These are phyloP conservation scores for Oriolus oriolus DNA, from an alignment of 2,113 vertebrate species.

Conservation along the genomic window DNA sequence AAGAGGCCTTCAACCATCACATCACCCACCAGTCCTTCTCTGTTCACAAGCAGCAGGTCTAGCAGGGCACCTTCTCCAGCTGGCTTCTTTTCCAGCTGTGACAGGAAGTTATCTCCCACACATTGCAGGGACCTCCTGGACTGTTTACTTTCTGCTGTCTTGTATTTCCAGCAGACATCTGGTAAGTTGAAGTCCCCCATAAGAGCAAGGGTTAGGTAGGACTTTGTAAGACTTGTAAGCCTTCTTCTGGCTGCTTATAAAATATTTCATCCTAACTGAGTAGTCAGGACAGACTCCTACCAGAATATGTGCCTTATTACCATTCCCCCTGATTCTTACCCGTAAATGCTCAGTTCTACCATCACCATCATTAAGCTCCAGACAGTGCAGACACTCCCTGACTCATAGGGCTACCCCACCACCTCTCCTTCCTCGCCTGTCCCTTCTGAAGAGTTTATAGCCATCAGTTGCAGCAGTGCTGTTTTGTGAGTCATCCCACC, in stretches of 20 bases:
- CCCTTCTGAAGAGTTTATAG: not conserved
- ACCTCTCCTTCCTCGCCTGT: rapidly evolving
- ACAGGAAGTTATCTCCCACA: not conserved
- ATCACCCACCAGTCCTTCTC: not conserved
- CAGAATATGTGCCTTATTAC: not conserved
- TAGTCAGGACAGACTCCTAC: not conserved
- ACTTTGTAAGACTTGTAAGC: too few species aligned
- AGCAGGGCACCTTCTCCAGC: not conserved
- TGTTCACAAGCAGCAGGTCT: not conserved
- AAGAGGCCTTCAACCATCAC: not conserved
- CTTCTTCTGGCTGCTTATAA: not conserved
- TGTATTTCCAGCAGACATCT: not conserved
- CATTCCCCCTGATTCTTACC: not conserved
- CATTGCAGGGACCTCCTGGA: not conserved
- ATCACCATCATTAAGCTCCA: not conserved
- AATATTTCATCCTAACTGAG: not conserved
- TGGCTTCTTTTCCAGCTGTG: not conserved
- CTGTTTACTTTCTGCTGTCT: not conserved
- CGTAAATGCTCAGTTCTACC: not conserved
- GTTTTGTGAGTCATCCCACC: not conserved
- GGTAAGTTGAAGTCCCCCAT: not conserved
- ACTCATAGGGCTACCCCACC: not conserved
- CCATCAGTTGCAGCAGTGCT: not conserved
- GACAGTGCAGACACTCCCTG: not conserved
- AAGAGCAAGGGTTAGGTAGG: not conserved